Percentiles rank a stretch among this genome's conserved stretches.
Conservation (phyloP, 2,113 vertebrate species). For the Istiophorus platypterus region DNA sequence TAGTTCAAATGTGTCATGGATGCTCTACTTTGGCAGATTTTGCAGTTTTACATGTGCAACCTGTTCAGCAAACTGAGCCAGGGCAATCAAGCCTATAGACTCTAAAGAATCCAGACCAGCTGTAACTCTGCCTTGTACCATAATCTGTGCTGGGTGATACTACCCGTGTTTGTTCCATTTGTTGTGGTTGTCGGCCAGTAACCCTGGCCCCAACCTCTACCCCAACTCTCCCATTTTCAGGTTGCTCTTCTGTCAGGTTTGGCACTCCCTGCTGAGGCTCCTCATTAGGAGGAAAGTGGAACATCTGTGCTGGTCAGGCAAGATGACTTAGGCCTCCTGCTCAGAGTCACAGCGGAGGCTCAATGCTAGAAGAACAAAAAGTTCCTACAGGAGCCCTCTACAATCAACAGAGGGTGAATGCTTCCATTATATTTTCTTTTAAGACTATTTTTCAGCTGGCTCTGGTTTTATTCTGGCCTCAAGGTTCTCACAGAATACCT, state of each 20-base stretch:
- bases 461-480: constrained; percentile 63
- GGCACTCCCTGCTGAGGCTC: constrained; percentile 71
- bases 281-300: constrained; percentile 79
- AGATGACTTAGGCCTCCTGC: constrained; percentile 77
- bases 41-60: not conserved
- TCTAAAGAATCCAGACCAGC: constrained; percentile 8
- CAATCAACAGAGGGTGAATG: constrained; percentile 42
- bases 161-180: constrained; percentile 70
- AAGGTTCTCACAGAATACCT: constrained; percentile 63
- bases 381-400: constrained; percentile 42
- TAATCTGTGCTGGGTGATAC: constrained; percentile 50
- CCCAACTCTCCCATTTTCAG: constrained; percentile 69
- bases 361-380: constrained; percentile 62
- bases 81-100: constrained; percentile 22
- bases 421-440: constrained; percentile 54
- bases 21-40: not conserved
- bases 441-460: constrained; percentile 47
- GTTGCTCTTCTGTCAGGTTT: constrained; percentile 73
- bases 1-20: not conserved
- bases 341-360: constrained; percentile 54
- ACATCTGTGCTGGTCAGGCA: constrained; percentile 77
- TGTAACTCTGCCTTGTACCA: constrained; percentile 16
- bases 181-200: constrained; percentile 66
- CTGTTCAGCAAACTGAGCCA: constrained; percentile 36
- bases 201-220: constrained; percentile 69